phyloP scores from a whole-genome alignment of 2,113 vertebrate species.

The Platysteira castanea region DNA sequence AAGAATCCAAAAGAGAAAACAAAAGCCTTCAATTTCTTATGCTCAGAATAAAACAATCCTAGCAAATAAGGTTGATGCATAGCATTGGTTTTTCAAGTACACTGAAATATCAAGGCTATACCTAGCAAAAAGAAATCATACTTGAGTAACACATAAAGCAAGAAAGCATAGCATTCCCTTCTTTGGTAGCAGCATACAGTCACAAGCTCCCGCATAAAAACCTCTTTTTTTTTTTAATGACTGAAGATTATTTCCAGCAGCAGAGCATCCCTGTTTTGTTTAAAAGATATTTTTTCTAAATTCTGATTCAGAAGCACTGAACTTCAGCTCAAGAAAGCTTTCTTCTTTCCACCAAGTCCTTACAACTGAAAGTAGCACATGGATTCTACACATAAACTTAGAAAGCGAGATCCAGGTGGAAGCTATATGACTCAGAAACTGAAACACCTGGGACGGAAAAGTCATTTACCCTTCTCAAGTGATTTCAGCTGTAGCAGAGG shows the following conservation, averaged over 20 bases:
- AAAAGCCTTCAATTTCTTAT: background rate
- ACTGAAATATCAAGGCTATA: background rate
- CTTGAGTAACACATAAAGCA: background rate
- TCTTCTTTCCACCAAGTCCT: background rate
- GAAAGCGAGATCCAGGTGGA: background rate
- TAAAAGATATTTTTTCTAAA: background rate
- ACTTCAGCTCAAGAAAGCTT: background rate
- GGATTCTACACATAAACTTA: rapidly evolving
- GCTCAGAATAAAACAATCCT: background rate
- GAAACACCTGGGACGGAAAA: background rate
- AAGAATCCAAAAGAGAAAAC: background rate
- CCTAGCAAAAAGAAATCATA: background rate
- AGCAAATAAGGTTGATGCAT: background rate
- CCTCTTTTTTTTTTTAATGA: background rate
- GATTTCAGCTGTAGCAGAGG: background rate
- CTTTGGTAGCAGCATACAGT: background rate
- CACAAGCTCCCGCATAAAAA: background rate
- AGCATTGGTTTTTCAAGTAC: background rate
- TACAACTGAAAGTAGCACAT: rapidly evolving
- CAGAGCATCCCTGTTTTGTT: rapidly evolving
- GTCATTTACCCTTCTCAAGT: background rate
- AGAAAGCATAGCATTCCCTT: background rate
- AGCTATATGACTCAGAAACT: background rate
- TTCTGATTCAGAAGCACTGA: background rate
- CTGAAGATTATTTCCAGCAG: background rate